A percentile compares a stretch with the other conserved stretches of the same genome.
Evolutionary conservation across 2,888 invertebrate genomes (phyloP).

Genomic region (Iselma pallidipennis): DNA sequence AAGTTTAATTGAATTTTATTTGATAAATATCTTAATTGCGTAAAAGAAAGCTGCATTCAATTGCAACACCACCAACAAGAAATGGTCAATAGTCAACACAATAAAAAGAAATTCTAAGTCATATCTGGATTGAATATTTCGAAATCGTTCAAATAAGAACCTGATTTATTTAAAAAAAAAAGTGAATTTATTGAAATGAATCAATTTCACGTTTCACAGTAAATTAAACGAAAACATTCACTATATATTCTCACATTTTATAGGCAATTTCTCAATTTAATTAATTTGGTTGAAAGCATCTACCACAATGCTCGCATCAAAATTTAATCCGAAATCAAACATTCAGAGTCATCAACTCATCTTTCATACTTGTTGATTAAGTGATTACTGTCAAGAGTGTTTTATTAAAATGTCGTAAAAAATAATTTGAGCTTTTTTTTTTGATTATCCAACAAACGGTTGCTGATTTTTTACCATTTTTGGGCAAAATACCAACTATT

Average conservation of each 20-base stretch:
- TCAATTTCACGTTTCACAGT: too few relatives aligned
- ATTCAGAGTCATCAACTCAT: neutral
- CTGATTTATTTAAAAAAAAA: too few relatives aligned
- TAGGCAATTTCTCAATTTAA: too few relatives aligned
- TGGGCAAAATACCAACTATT: slow-evolving; percentile 9
- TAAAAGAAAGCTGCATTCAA: neutral
- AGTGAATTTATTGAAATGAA: too few relatives aligned
- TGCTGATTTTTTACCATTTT: slow-evolving; percentile 17
- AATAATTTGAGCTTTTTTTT: neutral
- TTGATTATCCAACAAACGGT: too few relatives aligned
- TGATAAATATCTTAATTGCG: neutral
- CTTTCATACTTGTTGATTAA: neutral
- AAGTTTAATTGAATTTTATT: neutral
- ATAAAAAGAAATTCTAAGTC: neutral
- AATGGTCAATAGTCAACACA: neutral
- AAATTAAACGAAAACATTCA: too few relatives aligned
- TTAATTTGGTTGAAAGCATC: too few relatives aligned
- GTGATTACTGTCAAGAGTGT: neutral
- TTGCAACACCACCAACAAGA: neutral
- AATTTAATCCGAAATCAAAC: neutral
- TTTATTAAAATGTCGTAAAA: neutral
- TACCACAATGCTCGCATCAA: too few relatives aligned
- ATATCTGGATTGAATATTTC: neutral
- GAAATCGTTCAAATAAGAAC: neutral
- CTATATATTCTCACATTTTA: too few relatives aligned